Base-by-base conservation (phyloP, 2,797 vertebrate genomes). In the Fistularia tabacaria region DNA sequence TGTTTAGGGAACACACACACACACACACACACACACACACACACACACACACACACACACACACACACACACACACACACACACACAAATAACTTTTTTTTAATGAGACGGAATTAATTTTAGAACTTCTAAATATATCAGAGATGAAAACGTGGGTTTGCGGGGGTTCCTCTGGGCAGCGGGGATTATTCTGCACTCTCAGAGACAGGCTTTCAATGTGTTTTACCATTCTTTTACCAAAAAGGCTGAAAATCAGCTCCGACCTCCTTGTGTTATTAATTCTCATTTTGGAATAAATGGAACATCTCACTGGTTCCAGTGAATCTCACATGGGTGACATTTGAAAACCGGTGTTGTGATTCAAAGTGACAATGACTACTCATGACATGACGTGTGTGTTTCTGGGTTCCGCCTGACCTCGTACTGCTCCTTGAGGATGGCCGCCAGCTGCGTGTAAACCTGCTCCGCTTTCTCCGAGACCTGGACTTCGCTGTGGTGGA, bases 401-500 rank as follows among this genome's bases (percentile, higher is more conserved):
- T 25, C 2, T 25, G 25, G 2, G 25, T 25, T 25, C 25, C 25
- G 12, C 1, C 66, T 38, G 59, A 98, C 96, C 92, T 97, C 92
- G 0, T 92, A 73, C 66, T 98, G 96, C 63, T 97, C 94, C 61
- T 92, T 91, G 44, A 99, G 91, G 61, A 99, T 88, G 70, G 92
- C 94, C 59, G 87, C 85, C 62, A 99, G 91, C 7, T 95, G 93
- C 1, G 81, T 38, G 64, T 97, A 98, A 36, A 97, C 92, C 62
- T 94, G 91, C 71, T 96, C 94, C 0, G 90, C 86, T 73, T 94
- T 97, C 84, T 94, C 92, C 0, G 93, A 95, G 53, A 92, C 59
- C 56, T 92, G 90, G 51, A 95, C 81, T 9, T 98, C 97, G n/a
- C 92, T 93, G 54, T 95, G 95, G 78, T 95, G 92, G 54, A 99